Evolutionary conservation across 2,113 vertebrate species (phyloP).

Genomic region (Toxotes jaculatrix): DNA sequence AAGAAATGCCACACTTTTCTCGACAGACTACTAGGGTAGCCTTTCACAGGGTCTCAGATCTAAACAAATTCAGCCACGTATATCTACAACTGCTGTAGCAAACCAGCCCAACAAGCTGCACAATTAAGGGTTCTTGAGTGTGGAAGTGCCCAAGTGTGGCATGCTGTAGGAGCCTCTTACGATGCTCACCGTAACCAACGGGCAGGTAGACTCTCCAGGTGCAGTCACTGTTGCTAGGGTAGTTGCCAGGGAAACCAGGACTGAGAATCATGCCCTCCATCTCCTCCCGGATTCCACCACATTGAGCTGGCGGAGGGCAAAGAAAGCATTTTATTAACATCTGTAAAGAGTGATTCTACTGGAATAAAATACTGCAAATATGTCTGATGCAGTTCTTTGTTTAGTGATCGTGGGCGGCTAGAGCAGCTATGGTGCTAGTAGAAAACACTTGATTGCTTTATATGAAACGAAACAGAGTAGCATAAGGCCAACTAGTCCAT

Average conservation of each 20-base stretch:
- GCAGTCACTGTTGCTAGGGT: constrained; percentile 98
- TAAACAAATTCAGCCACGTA: background rate
- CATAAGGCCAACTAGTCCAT: background rate
- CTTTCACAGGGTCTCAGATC: background rate
- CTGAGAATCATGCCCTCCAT: constrained; percentile 98
- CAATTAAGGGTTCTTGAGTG: constrained; percentile 25
- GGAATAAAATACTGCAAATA: background rate
- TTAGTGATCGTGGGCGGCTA: background rate
- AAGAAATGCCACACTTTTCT: background rate
- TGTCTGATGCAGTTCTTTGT: background rate
- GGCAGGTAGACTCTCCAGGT: constrained; percentile 95
- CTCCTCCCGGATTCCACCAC: constrained; percentile 93
- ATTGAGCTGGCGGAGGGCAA: constrained; percentile 87
- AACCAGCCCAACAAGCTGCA: background rate
- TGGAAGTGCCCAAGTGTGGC: constrained; percentile 2
- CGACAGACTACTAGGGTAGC: background rate
- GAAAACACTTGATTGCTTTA: background rate
- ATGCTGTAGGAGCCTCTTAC: constrained; percentile 6
- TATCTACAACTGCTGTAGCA: background rate
- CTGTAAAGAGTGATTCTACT: constrained; percentile 13
- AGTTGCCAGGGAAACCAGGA: constrained; percentile 98
- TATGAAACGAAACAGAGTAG: background rate
- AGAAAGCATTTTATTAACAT: constrained; percentile 43
- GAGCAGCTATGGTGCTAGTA: background rate
- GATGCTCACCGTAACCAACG: constrained; percentile 93